These are phyloP conservation scores for Lasiommata megera DNA, from an alignment of 2,888 invertebrate genomes.

Conservation along the genomic window DNA sequence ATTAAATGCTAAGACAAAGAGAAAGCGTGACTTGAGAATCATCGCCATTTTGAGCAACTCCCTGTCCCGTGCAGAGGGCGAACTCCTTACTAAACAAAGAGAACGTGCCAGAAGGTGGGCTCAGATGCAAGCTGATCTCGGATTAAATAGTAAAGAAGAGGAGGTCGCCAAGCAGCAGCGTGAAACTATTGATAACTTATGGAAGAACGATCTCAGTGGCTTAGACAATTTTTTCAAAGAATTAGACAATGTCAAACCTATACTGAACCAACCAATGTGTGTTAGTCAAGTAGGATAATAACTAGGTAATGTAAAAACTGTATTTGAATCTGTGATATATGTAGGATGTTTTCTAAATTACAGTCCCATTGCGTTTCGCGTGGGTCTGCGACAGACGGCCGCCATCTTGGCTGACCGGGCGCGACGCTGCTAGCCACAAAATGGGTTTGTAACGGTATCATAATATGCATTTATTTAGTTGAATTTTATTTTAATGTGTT, in stretches of 20 bases:
- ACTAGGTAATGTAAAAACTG: slow-evolving; percentile 60
- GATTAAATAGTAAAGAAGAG: slow-evolving; percentile 70
- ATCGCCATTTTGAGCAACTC: slow-evolving; percentile 84
- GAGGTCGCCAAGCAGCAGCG: slow-evolving; percentile 65
- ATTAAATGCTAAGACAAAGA: slow-evolving; percentile 76
- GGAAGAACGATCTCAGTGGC: slow-evolving; percentile 83
- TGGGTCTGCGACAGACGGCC: slow-evolving; percentile 79
- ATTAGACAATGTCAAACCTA: slow-evolving; percentile 82
- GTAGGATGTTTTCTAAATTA: slow-evolving; percentile 81
- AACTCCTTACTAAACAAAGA: slow-evolving; percentile 83
- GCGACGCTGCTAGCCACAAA: slow-evolving; percentile 81
- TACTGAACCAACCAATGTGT: slow-evolving; percentile 42
- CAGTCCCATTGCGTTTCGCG: slow-evolving; percentile 81
- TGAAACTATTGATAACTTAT: slow-evolving; percentile 72
- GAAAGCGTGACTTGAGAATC: slow-evolving; percentile 82
- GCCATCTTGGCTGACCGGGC: slow-evolving; percentile 82
- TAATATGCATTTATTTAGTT: slow-evolving; percentile 74
- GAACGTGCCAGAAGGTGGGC: slow-evolving; percentile 83
- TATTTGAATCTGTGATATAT: slow-evolving; percentile 76
- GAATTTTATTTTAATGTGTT: slow-evolving; percentile 28
- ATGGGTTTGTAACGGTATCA: slow-evolving; percentile 82
- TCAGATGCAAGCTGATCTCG: slow-evolving; percentile 76
- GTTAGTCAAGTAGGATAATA: slow-evolving; percentile 38
- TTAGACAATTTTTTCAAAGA: slow-evolving; percentile 85
- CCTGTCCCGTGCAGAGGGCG: slow-evolving; percentile 80